Evolutionary conservation across 2,888 invertebrate species (phyloP).

Genomic region (Pecten maximus): DNA sequence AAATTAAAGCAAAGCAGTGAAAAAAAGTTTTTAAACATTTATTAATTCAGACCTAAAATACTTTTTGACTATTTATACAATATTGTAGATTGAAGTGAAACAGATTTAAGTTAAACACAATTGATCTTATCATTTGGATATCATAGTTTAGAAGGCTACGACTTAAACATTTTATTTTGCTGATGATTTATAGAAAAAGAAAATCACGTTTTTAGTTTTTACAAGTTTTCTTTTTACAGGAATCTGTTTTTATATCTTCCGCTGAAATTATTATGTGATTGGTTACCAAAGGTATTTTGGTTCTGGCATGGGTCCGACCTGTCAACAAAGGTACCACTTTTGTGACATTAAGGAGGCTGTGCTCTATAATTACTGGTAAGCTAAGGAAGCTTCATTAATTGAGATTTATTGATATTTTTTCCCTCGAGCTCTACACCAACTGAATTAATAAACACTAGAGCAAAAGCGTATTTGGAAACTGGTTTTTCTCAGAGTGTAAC

Average conservation of each 20-base stretch:
- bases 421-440: constrained; percentile 18
- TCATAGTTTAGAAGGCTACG: not conserved
- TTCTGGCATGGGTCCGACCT: not conserved
- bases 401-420: constrained; percentile 30
- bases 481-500: constrained; percentile 18
- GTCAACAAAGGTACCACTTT: constrained; percentile 23
- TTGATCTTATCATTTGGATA: not conserved
- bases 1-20: not conserved
- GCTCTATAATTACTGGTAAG: constrained; percentile 13
- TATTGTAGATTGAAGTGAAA: too few species aligned
- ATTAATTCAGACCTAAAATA: not conserved
- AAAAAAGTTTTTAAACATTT: not conserved
- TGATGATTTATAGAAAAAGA: not conserved
- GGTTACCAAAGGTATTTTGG: not conserved
- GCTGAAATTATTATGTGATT: not conserved
- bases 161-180: not conserved
- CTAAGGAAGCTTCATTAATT: constrained; percentile 11
- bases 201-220: not conserved
- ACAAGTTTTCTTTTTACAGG: not conserved
- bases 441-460: constrained; percentile 20
- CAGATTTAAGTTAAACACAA: too few species aligned
- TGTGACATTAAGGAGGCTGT: constrained; percentile 1
- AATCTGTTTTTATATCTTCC: not conserved
- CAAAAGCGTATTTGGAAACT: constrained; percentile 15
- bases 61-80: not conserved